These are phyloP conservation scores for Protodeltote pygarga DNA, from an alignment of 2,888 invertebrate species.

Conservation along the genomic window DNA sequence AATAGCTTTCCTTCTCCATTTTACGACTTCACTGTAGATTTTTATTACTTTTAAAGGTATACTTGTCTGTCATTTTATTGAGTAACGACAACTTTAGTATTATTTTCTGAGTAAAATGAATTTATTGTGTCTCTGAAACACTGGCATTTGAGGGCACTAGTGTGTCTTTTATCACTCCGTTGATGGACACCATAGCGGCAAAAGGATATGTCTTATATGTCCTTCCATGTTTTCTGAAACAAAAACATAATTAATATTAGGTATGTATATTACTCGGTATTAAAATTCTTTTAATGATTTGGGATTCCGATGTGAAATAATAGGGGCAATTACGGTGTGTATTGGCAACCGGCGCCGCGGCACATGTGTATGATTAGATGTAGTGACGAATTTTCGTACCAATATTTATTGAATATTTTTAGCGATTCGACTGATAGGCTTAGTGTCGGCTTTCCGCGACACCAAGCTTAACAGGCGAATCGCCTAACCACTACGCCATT, in stretches of 20 bases:
- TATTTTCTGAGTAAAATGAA: conserved; percentile 25
- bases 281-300: too few species aligned
- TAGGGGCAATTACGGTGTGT: too few species aligned
- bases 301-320: too few species aligned
- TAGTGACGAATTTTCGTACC: too few species aligned
- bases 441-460: too few species aligned
- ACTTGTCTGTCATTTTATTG: conserved; percentile 63
- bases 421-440: too few species aligned
- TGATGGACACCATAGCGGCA: conserved; percentile 41
- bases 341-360: too few species aligned
- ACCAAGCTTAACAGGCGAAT: too few species aligned
- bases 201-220: conserved; percentile 31
- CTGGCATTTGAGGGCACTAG: conserved; percentile 8
- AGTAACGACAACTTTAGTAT: conserved; percentile 30
- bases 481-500: too few species aligned
- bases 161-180: conserved; percentile 52
- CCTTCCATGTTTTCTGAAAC: conserved; percentile 51
- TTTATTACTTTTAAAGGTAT: conserved; percentile 48
- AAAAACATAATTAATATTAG: too few species aligned
- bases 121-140: conserved; percentile 23
- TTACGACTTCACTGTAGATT: conserved; percentile 58
- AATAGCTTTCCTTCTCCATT: conserved; percentile 68
- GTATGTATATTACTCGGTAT: too few species aligned
- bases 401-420: background rate
- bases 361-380: too few species aligned